These are phyloP conservation scores for Monomorium pharaonis DNA, from an alignment of 1,140 invertebrate species.

Conservation along the genomic window DNA sequence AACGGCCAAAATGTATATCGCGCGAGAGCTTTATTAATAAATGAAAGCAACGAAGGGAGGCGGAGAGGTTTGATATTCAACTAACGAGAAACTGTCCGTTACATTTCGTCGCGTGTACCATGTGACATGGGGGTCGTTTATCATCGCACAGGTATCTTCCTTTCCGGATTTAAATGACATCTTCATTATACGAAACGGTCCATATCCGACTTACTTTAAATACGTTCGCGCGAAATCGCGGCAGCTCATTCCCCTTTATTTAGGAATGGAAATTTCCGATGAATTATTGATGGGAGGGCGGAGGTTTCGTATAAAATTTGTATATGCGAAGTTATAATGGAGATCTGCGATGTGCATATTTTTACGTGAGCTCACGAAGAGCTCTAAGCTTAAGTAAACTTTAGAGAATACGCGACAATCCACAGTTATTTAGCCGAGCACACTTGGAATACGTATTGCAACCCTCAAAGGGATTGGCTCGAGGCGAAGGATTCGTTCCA, in stretches of 20 bases:
- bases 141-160: constrained; percentile 10
- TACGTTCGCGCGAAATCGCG: neutral
- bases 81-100: constrained; percentile 16
- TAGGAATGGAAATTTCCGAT: neutral
- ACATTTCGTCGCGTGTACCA: neutral
- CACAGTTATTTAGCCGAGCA: constrained; percentile 9
- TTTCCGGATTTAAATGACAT: constrained; percentile 18
- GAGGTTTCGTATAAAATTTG: neutral
- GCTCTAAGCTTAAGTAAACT: neutral
- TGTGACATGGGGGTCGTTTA: constrained; percentile 24
- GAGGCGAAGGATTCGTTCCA: constrained; percentile 3
- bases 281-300: neutral
- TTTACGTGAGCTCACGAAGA: neutral
- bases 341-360: constrained; percentile 7
- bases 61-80: constrained; percentile 30
- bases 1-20: neutral
- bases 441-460: neutral
- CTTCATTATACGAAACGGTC: neutral
- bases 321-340: neutral
- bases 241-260: neutral
- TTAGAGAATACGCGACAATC: constrained; percentile 3
- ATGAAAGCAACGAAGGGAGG: constrained; percentile 12
- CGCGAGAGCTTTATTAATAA: constrained; percentile 28
- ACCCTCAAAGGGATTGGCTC: neutral
- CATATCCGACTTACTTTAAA: neutral